Base-by-base conservation (phyloP, 2,113 vertebrate genomes). In the Rattus rattus region DNA sequence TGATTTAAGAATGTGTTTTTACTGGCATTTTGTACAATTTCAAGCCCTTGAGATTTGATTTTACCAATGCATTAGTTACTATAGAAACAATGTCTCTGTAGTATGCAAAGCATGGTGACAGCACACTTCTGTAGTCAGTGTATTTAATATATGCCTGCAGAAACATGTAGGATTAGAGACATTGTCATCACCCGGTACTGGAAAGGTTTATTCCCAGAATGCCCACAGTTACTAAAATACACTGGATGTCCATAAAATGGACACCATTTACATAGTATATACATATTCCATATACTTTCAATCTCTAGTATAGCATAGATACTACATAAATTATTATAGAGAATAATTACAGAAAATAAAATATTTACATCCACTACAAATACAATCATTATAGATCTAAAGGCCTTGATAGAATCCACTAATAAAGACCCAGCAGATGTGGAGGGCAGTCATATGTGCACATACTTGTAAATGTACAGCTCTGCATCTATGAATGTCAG, bases 51-150 rank as follows among this genome's bases (percentile, higher is more conserved):
- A 77, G 83, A 36, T 91, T 96, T 79, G 39, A 96, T 77, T 95
- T 96, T 96, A 69, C 36, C 70, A 92, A 39, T 94, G 49, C 79
- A 94, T 95, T 96, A 93, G 96, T 97, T 93, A 96, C 97, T 96
- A 96, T 95, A 97, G 97, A 97, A 97, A 97, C 92, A 96, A 88
- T 88, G 54, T 77, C 81, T 94, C 12, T 83, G 72, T 88, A 94
- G 86, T 88, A 91, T n/a, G 39, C 88, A 77, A 93, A 95, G 30
- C 67, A 54, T 6, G 84, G 52, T 90, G 79, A 90, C 33, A 83
- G 11, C 9, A 92, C 90, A 96, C 52, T 47, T 56, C 1, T 49
- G 6, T 47, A 92, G 81, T 67, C 72, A 70, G 69, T 69, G 22
- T 49, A 76, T 91, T 92, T 92, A 67, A 95, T 47, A 75, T 59